Percentiles rank a stretch among this genome's conserved stretches.
Conservation (phyloP, 2,797 vertebrate genomes). For the Helostoma temminkii region DNA sequence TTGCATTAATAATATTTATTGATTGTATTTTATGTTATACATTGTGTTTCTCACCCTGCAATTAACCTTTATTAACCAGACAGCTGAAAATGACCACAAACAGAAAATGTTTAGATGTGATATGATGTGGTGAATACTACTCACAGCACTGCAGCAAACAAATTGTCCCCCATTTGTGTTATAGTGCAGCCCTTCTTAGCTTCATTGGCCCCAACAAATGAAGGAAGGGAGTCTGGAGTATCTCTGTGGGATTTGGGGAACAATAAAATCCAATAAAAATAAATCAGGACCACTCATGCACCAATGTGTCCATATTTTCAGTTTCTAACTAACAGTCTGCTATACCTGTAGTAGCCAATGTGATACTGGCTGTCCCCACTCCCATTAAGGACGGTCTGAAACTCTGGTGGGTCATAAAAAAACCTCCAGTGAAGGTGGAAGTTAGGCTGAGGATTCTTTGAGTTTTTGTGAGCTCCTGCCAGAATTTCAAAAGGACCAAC, state of each 20-base stretch:
- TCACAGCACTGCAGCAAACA: constrained; percentile 96
- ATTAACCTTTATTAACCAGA: not conserved
- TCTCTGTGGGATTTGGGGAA: constrained; percentile 83
- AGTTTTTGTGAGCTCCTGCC: constrained; percentile 88
- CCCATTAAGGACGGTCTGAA: constrained; percentile 92
- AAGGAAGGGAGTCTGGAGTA: constrained; percentile 90
- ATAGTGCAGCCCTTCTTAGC: constrained; percentile 91
- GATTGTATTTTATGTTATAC: no score
- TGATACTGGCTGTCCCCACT: constrained; percentile 89
- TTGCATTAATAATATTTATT: not conserved
- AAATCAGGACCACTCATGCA: not conserved
- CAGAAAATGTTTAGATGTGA: not conserved
- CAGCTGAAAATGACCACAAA: not conserved
- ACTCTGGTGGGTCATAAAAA: constrained; percentile 97
- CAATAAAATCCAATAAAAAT: not conserved
- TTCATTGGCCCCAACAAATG: constrained; percentile 93
- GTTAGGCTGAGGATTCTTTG: constrained; percentile 83
- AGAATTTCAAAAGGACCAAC: constrained; percentile 96
- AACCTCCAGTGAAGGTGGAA: constrained; percentile 95
- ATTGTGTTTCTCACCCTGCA: not conserved
- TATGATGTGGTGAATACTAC: constrained; percentile 58
- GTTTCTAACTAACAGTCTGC: not conserved
- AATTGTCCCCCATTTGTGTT: constrained; percentile 91
- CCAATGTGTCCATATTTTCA: not conserved
- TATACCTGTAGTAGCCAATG: constrained; percentile 97